Conservation (phyloP, 2,888 invertebrate species). For the Plagodis pulveraria region DNA sequence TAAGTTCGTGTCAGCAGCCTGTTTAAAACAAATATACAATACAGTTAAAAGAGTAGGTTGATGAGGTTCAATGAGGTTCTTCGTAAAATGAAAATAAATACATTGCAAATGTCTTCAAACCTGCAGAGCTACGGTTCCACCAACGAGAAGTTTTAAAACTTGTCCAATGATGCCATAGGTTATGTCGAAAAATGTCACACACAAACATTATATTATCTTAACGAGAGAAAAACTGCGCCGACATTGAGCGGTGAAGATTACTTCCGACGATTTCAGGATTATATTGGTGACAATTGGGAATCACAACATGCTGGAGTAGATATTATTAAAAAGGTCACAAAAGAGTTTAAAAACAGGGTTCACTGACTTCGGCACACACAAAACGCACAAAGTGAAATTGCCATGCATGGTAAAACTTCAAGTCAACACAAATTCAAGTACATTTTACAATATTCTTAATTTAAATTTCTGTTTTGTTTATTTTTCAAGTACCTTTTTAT, state of each 20-base stretch:
- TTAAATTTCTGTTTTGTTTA: too few relatives aligned
- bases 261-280: slow-evolving; percentile 2
- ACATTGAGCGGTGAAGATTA: slow-evolving; percentile 6
- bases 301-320: slow-evolving; percentile 1
- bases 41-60: too few relatives aligned
- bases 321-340: not conserved
- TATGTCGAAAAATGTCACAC: slow-evolving; percentile 18
- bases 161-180: slow-evolving; percentile 15
- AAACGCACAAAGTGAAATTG: not conserved
- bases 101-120: slow-evolving; percentile 9
- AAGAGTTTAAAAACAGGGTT: not conserved
- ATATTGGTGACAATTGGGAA: not conserved
- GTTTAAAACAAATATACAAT: too few relatives aligned
- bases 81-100: too few relatives aligned
- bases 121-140: slow-evolving; percentile 19
- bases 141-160: slow-evolving; percentile 14
- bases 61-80: too few relatives aligned
- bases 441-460: too few relatives aligned
- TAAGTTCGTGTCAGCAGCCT: too few relatives aligned
- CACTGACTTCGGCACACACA: not conserved
- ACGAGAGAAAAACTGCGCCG: not conserved
- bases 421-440: not conserved
- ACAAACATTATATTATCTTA: slow-evolving; percentile 21
- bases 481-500: too few relatives aligned
- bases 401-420: not conserved